Base-by-base conservation (phyloP, 2,888 invertebrate species). In the Athalia rosae region DNA sequence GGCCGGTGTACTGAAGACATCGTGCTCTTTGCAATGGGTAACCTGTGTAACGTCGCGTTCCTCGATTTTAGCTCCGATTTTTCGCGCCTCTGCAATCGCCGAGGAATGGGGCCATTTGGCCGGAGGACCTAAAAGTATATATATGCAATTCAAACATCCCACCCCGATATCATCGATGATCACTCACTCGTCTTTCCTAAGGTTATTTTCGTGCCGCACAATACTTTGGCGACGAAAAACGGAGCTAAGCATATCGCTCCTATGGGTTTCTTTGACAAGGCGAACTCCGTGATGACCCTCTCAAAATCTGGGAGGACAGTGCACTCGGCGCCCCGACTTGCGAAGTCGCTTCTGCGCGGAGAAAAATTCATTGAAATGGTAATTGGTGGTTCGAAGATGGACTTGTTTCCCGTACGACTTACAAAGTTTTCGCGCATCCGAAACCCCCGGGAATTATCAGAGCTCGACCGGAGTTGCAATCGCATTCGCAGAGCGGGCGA, bases 381-480 rank as follows among this genome's bases (percentile, higher is more conserved):
- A 4, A 4, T 2, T 0, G 5, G 3, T 28, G 3, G 1, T n/a
- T 62, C n/a, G 41, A n/a, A n/a, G n/a, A 62, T 7, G 58, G 11
- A 58, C n/a, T n/a, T 11, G 58, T 41, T 6, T 9, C 0, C 62
- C 0, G 62, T 62, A 9, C 11, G 6, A 84, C 91, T 87, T 82
- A 92, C 92, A 93, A 83, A 81, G 92, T 92, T 81, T 92, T 92
- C 4, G 92, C 92, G 47, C 90, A 92, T 4, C 92, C 93, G 87
- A 92, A 92, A 50, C 92, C 92, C 69, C 93, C 93, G 41, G 93
- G 93, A 80, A 93, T 90, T n/a, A 93, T 84, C 7, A 93, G 88
- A 9, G 91, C 92, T 85, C 89, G 91, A 80, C 90, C 90, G n/a
- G 81, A 83, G 28, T 83, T 83, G 3, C 89, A 84, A 41, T 87